Evolutionary conservation across 2,113 vertebrate genomes (phyloP), one percentile per base, ranked within the genome.

Genomic region (Pampusana beccarii): DNA sequence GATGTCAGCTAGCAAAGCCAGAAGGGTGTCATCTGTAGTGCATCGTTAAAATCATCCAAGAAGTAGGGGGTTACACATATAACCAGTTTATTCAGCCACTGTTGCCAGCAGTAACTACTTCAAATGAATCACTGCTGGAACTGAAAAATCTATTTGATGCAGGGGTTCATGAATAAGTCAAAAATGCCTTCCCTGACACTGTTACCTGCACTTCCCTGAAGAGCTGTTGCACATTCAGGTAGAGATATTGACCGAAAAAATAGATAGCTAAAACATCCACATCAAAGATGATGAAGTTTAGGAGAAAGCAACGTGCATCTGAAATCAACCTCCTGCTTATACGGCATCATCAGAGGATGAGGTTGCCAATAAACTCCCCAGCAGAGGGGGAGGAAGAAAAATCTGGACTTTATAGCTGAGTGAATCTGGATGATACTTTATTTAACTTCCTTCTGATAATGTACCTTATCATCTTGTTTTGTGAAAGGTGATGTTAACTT

Each of bases 141-240:
- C 51, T 90, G 73, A 78, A 95, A 46, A 93, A 88, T 86, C 72
- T 83, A 10, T 71, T 86, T 86, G 87, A 74, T 57, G 44, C 54
- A 93, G 42, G 21, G 33, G 24, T 86, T 97, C 77, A 78, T 65
- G 71, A 93, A 95, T 95, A 88, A 92, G 8, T 36, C 33, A 94
- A 87, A 56, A 61, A 31, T 65, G 26, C 54, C 67, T 92, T 92
- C 77, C 64, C 48, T 57, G 36, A n/a, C n/a, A 31, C 50, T 33
- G 14, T 71, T 81, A 82, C 77, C 50, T 95, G 16, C 67, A 51
- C 61, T 91, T 83, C 53, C 92, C 73, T 93, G 73, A 87, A 92
- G 78, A 94, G 31, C 33, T 77, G 13, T 82, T 87, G 67, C 62
- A 85, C 67, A 89, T 56, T 71, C 4, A 16, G 58, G n/a, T 58